A percentile compares a stretch with the other conserved stretches of the same genome.
phyloP scores from a whole-genome alignment of 1,140 invertebrate species.

The Brachionus rubens region DNA sequence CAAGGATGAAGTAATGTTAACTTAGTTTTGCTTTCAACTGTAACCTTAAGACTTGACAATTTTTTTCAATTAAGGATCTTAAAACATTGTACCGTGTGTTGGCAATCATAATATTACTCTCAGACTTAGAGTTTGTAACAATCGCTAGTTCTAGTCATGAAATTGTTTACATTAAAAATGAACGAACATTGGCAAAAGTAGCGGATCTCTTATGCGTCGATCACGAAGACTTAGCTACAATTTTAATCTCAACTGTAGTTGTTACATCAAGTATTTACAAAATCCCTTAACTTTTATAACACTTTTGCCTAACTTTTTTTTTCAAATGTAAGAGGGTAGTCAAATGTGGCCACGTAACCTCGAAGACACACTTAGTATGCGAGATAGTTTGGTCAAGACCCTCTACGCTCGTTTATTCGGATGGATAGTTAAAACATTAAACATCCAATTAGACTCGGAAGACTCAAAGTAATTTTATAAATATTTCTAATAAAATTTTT shows the following conservation, averaged over 20 bases:
- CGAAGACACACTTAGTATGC: constrained; percentile 51
- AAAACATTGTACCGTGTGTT: constrained; percentile 51
- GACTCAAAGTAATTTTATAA: constrained; percentile 77
- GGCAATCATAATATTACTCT: constrained; percentile 51
- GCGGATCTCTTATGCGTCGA: constrained; percentile 39
- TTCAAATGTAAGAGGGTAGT: constrained; percentile 49
- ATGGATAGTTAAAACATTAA: constrained; percentile 55
- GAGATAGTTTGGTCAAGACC: constrained; percentile 56
- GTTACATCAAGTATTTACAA: constrained; percentile 47
- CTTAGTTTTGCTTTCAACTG: too few species aligned
- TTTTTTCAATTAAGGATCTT: constrained; percentile 62
- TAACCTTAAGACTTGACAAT: too few species aligned
- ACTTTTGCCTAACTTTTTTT: too few species aligned
- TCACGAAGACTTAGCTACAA: constrained; percentile 48
- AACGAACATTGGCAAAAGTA: constrained; percentile 24
- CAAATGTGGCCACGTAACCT: constrained; percentile 51
- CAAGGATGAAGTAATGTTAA: constrained; percentile 47
- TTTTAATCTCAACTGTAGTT: constrained; percentile 48
- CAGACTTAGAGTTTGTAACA: constrained; percentile 14
- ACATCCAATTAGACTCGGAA: constrained; percentile 69
- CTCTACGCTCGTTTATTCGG: constrained; percentile 56
- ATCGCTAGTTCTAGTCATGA: constrained; percentile 16
- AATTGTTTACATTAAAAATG: constrained; percentile 44
- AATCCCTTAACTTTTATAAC: too few species aligned
- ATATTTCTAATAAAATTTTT: too few species aligned